Conservation (phyloP, 1,140 invertebrate genomes). For the Drosophila lacteicornis region DNA sequence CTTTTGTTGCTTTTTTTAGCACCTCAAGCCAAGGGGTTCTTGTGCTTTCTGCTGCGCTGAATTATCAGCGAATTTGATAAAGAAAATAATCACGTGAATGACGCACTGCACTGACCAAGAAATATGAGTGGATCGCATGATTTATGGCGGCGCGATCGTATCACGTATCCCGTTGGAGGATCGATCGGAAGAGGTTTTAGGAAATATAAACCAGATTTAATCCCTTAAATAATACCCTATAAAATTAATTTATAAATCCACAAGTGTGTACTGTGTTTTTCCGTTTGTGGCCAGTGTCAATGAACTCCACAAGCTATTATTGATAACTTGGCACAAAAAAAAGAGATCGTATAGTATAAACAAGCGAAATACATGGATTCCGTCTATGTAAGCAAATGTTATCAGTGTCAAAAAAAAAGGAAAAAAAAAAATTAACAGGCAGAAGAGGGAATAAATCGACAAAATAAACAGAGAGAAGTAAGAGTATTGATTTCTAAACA, state of each 20-base stretch:
- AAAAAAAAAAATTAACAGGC: conserved; percentile 13
- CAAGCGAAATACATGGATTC: conserved; percentile 6
- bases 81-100: conserved; percentile 67
- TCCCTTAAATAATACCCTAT: not conserved
- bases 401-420: conserved; percentile 36
- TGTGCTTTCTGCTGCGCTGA: conserved; percentile 11
- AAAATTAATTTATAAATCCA: not conserved
- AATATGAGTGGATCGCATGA: conserved; percentile 55
- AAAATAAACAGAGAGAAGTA: not conserved
- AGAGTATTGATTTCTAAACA: not conserved
- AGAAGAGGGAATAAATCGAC: not conserved
- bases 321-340: conserved; percentile 65
- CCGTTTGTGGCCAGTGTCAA: conserved; percentile 41
- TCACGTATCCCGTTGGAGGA: conserved; percentile 14
- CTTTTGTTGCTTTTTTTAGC: conserved; percentile 22
- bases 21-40: conserved; percentile 27
- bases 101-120: conserved; percentile 51
- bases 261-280: not conserved
- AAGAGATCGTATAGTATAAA: conserved; percentile 26
- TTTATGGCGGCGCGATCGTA: conserved; percentile 11
- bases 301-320: conserved; percentile 40
- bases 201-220: not conserved
- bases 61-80: conserved; percentile 56
- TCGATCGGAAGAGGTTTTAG: conserved; percentile 10
- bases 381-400: conserved; percentile 38